Evolutionary conservation across 2,113 vertebrate genomes (phyloP), one percentile per base, ranked within the genome.

Genomic region (Rhineura floridana): DNA sequence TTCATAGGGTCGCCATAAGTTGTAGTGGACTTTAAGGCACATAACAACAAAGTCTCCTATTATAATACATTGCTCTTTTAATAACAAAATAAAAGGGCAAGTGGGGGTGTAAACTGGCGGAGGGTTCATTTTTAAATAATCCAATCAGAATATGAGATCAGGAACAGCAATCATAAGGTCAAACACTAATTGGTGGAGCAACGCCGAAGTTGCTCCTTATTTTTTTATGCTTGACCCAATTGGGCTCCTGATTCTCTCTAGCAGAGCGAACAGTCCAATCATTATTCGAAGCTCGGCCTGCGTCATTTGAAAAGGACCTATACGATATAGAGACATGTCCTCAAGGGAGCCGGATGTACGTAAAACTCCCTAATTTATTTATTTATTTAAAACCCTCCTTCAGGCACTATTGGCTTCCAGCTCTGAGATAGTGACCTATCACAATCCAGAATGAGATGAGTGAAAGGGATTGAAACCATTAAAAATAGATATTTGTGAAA

Each of bases 101-200:
- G 23, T 12, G 3, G 8, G 33, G 48, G 50, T 21, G 39, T n/a
- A n/a, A n/a, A 9, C 15, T 44, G 55, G 44, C 19, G 17, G 10
- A 21, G 23, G 28, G 19, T 11, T 39, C 67, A 1, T 13, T 39
- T 86, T 78, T 62, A 86, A 86, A 90, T 21, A 23, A 6, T 23
- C 79, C 88, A 83, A 83, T 86, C 48, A 48, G 15, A 52, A 65
- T 3, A 8, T 0, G 28, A 7, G 1, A 3, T 6, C n/a, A 17
- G 6, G 19, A 3, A 33, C 15, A 28, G n/a, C n/a, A n/a, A n/a
- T n/a, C n/a, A n/a, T n/a, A n/a, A n/a, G 0, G 8, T 1, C 21
- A 7, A 5, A 15, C 25, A 3, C 4, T 17, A 12, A 76, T 86
- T 86, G 59, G 84, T 1, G 0, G 6, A 42, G 9, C 7, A 19